Evolutionary conservation across 2,888 invertebrate genomes (phyloP), one percentile per base, ranked within the genome.

Genomic region (Nomada fucata): DNA sequence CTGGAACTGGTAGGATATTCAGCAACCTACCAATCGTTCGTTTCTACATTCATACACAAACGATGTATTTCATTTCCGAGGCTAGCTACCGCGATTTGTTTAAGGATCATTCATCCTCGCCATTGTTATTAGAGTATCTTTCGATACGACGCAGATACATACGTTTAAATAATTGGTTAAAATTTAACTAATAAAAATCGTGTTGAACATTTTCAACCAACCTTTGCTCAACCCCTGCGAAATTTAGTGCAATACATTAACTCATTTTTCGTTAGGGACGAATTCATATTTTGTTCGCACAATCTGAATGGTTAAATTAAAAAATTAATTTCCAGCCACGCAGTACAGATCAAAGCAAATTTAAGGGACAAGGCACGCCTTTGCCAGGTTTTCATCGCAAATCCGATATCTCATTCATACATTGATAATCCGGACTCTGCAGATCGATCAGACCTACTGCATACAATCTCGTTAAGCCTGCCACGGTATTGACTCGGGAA

Each of bases 381-480:
- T 18, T n/a, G 13, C 50, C 36, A 11, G n/a, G 9, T 20, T 57
- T 15, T 13, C 55, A 23, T 20, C 36, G 65, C 15, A 47, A 44
- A 64, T 79, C 42, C 36, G 26, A 2, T 81, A 73, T 64, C 69
- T 52, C 53, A 18, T 44, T 55, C 73, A 73, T 70, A 69, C 55
- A 29, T 69, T 60, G 72, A 61, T 78, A 69, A 69, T 73, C 69
- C 42, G 29, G 7, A 52, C 26, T 23, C 50, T 26, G 55, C 36
- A 50, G 72, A 73, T 50, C 50, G 61, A 64, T 44, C 36, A 50
- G 72, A 73, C 55, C 50, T 52, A 64, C 44, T 57, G 59, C 50
- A 53, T 57, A 70, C 69, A 57, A 65, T 75, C 67, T 81, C 71
- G 68, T 76, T 55, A 57, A 73, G 52, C 29, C 59, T 50, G 23